Evolutionary conservation across 2,113 vertebrate species (phyloP), one percentile per base, ranked within the genome.

Genomic region (Ptilonorhynchus violaceus): DNA sequence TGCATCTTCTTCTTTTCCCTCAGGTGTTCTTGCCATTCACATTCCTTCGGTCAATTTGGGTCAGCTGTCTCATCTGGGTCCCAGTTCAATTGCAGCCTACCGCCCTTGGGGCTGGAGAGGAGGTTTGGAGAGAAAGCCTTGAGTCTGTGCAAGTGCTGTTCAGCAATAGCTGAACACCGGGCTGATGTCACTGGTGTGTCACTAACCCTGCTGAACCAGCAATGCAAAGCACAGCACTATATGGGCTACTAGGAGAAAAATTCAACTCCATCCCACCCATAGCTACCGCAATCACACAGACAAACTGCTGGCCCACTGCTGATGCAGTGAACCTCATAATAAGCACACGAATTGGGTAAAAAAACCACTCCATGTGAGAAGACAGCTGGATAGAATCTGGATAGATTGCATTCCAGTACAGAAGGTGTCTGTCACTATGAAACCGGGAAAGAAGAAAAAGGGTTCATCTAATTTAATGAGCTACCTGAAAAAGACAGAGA

Each of bases 61-160:
- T 33, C 33, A 79, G 31, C 7, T 52, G 37, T 53, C 37, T 23
- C 3, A 2, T 12, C 6, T 50, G 44, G 4, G 24, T 70, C 14
- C 11, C 3, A 15, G n/a, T 19, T 28, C 42, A 53, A 3, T 0
- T 33, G 20, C 56, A 75, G 23, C 11, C 47, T 49, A 28, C 15
- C 17, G 11, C 10, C 33, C 42, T 33, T 41, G 9, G 1, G 2
- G 28, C 2, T 17, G 7, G 13, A 68, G 20, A 10, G 7, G 11
- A 7, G 17, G 17, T 37, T 56, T n/a, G 50, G 6, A 69, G 23
- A 64, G 16, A 56, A 84, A 69, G 58, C 44, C 41, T 72, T 55
- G 50, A 58, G 18, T 56, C 30, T 49, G 15, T n/a, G 7, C 37
- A 66, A 88, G 46, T 3, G 15, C 33, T 50, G 35, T 16, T 53